Evolutionary conservation across 2,888 invertebrate species (phyloP), one percentile per base, ranked within the genome.

Genomic region (Lomographa bimaculata): DNA sequence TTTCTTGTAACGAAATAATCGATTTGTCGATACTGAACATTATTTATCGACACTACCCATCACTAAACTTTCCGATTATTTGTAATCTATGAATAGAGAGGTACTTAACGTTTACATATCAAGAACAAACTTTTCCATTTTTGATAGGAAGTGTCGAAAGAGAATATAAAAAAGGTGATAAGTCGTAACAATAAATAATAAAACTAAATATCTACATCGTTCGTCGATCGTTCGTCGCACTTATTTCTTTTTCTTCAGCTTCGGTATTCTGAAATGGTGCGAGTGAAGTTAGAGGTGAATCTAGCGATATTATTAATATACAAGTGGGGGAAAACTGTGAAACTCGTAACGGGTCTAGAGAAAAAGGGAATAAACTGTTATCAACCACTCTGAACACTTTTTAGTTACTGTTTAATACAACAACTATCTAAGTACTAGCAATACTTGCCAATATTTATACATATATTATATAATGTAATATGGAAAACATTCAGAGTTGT

Each of bases 191-290:
- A 64, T 80, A 82, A 81, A 79, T 80, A 82, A 60, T 77, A 71
- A 65, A 76, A 77, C 72, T 79, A 81, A 70, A 70, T 59, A 70
- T 67, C 4, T 86, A 86, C 85, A 79, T 81, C 79, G 39, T 54
- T 60, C 67, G 67, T 70, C 63, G 77, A 71, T 54, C 61, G 72
- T 68, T 80, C 79, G 82, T 78, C 78, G 79, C 64, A 29, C 73
- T 74, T 77, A 71, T 81, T 81, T 84, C 79, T 83, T 87, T 81
- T 77, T 65, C 75, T 85, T 89, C 64, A 85, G 72, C 76, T 87
- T 89, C 76, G 89, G 89, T 65, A 89, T 89, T 74, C 89, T 89
- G 89, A 46, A 85, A 86, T 70, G 75, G 78, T 84, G 87, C 83
- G 61, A 45, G 84, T 81, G 80, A 23, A 49, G 79, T 85, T 85